These are phyloP conservation scores for Grallaria varia DNA, from an alignment of 2,113 vertebrate genomes.

Conservation along the genomic window DNA sequence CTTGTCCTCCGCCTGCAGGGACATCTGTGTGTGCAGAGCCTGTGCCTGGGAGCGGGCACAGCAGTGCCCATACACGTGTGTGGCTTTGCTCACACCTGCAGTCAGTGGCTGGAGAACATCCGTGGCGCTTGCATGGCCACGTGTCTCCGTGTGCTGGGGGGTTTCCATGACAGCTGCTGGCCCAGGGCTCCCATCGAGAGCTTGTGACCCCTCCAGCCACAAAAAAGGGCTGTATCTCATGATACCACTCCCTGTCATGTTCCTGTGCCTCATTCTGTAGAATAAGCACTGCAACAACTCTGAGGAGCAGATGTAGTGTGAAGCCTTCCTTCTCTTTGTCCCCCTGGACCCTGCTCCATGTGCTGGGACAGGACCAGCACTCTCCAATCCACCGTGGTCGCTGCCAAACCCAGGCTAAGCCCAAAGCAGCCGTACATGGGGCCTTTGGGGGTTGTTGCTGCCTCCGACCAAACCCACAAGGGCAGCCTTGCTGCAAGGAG, in stretches of 20 bases:
- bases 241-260: not conserved
- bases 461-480: not conserved
- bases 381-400: not conserved
- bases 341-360: not conserved
- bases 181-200: rapidly evolving
- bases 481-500: not conserved
- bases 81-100: not conserved
- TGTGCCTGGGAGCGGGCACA: not conserved
- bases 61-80: rapidly evolving
- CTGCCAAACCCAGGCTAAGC: not conserved
- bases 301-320: rapidly evolving
- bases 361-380: rapidly evolving
- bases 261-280: not conserved
- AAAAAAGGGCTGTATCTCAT: rapidly evolving
- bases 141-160: not conserved
- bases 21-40: rapidly evolving
- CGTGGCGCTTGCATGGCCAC: rapidly evolving
- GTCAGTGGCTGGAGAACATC: not conserved
- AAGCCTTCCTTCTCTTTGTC: not conserved
- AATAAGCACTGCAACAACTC: not conserved
- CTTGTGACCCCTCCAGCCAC: not conserved
- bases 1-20: rapidly evolving
- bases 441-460: not conserved
- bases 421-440: rapidly evolving
- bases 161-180: not conserved